Percentiles rank a stretch among this genome's conserved stretches.
Evolutionary conservation across 2,113 vertebrate species (phyloP).

Genomic region (Columbina picui): DNA sequence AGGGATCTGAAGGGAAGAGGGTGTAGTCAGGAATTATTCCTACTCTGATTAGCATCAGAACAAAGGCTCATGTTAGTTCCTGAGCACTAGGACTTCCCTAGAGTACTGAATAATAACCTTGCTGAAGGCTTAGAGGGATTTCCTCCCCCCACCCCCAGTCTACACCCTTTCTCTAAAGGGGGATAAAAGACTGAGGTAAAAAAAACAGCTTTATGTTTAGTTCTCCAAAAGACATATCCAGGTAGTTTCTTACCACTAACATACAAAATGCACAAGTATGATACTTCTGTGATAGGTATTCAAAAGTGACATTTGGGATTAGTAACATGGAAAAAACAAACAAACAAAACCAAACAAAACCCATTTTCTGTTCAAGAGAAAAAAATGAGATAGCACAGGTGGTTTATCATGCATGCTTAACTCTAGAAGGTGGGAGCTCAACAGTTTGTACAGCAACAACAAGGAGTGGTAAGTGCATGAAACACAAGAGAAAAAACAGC

Average conservation of each 20-base stretch:
- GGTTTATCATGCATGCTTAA: not conserved
- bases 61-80: constrained; percentile 3
- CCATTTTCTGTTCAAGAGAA: not conserved
- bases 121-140: constrained; percentile 5
- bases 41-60: constrained; percentile 26
- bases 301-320: not conserved
- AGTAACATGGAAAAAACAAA: not conserved
- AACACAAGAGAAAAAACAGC: not conserved
- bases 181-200: not conserved
- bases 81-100: constrained; percentile 11
- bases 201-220: not conserved
- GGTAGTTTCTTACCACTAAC: not conserved
- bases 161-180: not conserved
- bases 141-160: not conserved
- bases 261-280: not conserved
- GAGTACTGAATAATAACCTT: constrained; percentile 15
- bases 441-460: not conserved
- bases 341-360: not conserved
- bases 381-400: not conserved
- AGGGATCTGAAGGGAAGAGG: not conserved
- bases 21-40: not conserved
- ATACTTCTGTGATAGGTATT: not conserved
- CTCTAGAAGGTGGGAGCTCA: not conserved
- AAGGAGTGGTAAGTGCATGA: not conserved
- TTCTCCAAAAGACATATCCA: not conserved